Base-by-base conservation (phyloP, 2,797 vertebrate genomes). In the Pseudopleuronectes americanus region DNA sequence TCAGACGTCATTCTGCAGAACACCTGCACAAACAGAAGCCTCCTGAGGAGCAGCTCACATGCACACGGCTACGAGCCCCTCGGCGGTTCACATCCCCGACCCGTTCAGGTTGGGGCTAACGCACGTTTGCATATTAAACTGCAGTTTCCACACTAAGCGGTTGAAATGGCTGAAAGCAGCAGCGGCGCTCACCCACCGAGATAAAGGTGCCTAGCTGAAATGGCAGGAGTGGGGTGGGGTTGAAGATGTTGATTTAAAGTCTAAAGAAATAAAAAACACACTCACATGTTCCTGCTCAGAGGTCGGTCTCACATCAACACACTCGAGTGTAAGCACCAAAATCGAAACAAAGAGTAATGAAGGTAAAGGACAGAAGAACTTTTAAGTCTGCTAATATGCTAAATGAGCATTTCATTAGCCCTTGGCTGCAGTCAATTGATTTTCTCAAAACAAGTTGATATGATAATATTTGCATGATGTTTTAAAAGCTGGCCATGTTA, bases 11-110 rank as follows among this genome's bases (percentile, higher is more conserved):
- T 77, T 64, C 62, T 67, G 72, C 69, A 77, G 79, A 87, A 80
- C 94, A 94, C 93, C 93, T 94, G 93, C 84, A 90, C 89, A 93
- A 94, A 94, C 92, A 94, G 68, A 71, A 26, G 71, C 79, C 31
- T 80, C 86, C 81, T 79, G 77, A 64, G 19, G 68, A 55, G 76
- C 38, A 16, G 74, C 77, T 55, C 65, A 61, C 71, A 49, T 24
- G 66, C 48, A 9, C 49, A 33, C 10, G 6, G 51, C 56, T 57
- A 70, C 74, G 36, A 61, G 62, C 55, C 71, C 66, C 68, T 56
- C 0, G 36, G 77, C 36, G 23, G 56, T 36, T 78, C 73, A 31
- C 48, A 45, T 6, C 55, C 64, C 64, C 8, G 41, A 26, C 63
- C 14, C 1, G 17, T 17, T 68, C 64, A 3, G 56, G 63, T 77